Conservation (phyloP, 2,113 vertebrate genomes). For the Microcebus murinus region DNA sequence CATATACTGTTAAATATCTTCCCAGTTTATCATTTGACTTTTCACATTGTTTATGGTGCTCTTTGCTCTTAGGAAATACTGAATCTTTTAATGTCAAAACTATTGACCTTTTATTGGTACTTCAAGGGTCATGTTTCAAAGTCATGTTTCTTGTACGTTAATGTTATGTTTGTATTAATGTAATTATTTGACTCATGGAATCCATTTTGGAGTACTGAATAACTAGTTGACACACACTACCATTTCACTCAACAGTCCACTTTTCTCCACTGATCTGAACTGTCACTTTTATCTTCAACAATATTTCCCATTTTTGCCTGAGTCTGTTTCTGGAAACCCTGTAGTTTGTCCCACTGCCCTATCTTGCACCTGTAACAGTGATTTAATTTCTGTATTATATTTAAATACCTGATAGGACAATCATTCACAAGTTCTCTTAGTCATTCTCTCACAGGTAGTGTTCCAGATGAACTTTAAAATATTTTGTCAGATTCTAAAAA, state of each 20-base stretch:
- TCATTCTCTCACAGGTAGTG: neutral
- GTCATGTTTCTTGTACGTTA: neutral
- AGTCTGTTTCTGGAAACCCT: neutral
- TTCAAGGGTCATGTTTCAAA: neutral
- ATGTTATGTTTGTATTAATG: neutral
- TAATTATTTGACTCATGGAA: neutral
- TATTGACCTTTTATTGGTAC: neutral
- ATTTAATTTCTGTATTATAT: neutral
- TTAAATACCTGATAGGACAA: neutral
- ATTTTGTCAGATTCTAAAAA: constrained; percentile 4
- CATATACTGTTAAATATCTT: neutral
- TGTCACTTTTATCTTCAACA: neutral
- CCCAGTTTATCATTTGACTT: neutral
- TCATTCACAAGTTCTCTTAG: neutral
- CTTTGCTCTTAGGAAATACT: neutral
- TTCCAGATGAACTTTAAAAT: neutral
- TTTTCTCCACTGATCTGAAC: neutral
- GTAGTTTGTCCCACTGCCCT: neutral
- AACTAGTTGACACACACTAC: neutral
- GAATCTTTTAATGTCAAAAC: neutral
- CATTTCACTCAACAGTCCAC: neutral
- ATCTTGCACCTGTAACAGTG: neutral
- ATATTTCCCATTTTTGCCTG: neutral
- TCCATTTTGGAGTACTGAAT: neutral
- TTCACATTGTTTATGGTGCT: neutral